Percentiles rank a stretch among this genome's conserved stretches.
These are phyloP conservation scores for Dryobates pubescens DNA, from an alignment of 2,797 vertebrate species.

Conservation along the genomic window DNA sequence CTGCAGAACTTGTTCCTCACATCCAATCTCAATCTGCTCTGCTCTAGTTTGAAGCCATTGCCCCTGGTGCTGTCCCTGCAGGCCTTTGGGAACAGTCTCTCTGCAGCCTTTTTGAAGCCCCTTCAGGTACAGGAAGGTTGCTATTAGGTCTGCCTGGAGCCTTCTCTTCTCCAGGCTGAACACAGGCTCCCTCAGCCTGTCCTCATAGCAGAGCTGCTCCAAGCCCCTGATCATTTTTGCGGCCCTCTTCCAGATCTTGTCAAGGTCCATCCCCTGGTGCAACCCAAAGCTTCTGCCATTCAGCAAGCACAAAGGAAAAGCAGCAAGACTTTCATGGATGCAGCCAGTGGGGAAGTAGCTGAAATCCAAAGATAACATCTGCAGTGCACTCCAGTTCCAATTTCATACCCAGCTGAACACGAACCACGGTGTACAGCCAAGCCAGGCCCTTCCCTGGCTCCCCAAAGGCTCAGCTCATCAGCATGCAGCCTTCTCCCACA, in stretches of 20 bases:
- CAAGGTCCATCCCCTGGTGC: neutral
- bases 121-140: too few species aligned
- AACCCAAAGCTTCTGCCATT: neutral
- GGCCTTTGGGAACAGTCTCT: too few species aligned
- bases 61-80: too few species aligned
- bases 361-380: slow-evolving; percentile 56
- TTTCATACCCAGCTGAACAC: neutral
- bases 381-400: neutral
- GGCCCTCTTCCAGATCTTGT: neutral
- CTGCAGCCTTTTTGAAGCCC: too few species aligned
- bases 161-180: too few species aligned
- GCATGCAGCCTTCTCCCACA: neutral
- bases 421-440: neutral
- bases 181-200: too few species aligned
- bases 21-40: too few species aligned
- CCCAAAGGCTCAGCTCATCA: neutral
- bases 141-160: too few species aligned
- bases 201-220: too few species aligned
- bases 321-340: neutral
- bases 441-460: neutral
- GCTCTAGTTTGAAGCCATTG: too few species aligned
- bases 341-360: neutral
- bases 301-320: slow-evolving; percentile 1
- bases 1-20: too few species aligned
- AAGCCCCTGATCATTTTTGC: neutral